Conservation (phyloP, 2,888 invertebrate species). For the Slavum lentiscoides region DNA sequence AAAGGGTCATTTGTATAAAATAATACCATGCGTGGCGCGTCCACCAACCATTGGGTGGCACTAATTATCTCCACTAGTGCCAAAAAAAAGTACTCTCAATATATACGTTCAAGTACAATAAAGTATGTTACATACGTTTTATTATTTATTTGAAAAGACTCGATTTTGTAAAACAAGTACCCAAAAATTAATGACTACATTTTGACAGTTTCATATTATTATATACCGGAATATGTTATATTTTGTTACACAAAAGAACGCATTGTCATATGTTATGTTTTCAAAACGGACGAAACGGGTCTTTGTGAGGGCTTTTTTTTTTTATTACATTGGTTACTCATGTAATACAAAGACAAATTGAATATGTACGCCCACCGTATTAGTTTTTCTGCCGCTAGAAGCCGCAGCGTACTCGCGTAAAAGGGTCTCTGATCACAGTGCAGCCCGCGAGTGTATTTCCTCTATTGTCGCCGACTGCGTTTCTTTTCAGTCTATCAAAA, state of each 20-base stretch:
- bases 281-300: constrained; percentile 47
- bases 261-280: constrained; percentile 52
- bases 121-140: not conserved
- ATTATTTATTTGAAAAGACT: constrained; percentile 13
- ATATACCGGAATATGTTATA: constrained; percentile 48
- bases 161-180: constrained; percentile 41
- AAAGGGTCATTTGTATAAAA: too few species aligned
- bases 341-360: constrained; percentile 51
- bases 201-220: constrained; percentile 51
- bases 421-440: constrained; percentile 49
- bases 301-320: constrained; percentile 39
- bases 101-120: not conserved
- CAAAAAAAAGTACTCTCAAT: too few species aligned
- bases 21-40: too few species aligned
- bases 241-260: constrained; percentile 46
- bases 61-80: too few species aligned
- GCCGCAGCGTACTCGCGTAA: constrained; percentile 50
- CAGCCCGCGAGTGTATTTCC: constrained; percentile 38
- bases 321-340: constrained; percentile 50
- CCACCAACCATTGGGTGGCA: too few species aligned
- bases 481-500: constrained; percentile 45
- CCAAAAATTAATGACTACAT: constrained; percentile 48
- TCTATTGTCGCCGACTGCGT: constrained; percentile 39
- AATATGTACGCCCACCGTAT: constrained; percentile 53
- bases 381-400: constrained; percentile 51